phyloP scores from a whole-genome alignment of 1,140 invertebrate species.

The Acromyrmex charruanus region DNA sequence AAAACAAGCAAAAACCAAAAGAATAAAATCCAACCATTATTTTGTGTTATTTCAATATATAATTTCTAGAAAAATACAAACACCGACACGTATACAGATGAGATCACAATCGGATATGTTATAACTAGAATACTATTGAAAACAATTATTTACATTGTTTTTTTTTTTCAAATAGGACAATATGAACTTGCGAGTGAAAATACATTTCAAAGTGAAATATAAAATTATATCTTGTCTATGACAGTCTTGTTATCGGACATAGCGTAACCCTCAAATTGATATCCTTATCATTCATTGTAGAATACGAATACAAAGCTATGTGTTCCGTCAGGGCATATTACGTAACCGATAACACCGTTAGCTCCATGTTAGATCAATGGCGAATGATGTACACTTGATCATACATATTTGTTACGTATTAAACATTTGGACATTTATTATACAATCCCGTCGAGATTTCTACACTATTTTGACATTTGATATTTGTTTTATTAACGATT shows the following conservation, averaged over 20 bases:
- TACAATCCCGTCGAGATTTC: conserved; percentile 29
- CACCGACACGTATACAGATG: too few species aligned
- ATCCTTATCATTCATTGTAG: background rate
- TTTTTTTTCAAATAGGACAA: background rate
- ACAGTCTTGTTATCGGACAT: background rate
- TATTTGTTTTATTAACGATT: conserved; percentile 11
- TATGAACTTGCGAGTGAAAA: background rate
- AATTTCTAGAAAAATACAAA: background rate
- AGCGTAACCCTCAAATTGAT: background rate
- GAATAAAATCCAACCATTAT: background rate
- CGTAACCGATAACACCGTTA: background rate
- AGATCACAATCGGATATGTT: background rate
- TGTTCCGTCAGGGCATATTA: background rate
- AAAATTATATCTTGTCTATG: background rate
- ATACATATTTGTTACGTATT: conserved; percentile 7
- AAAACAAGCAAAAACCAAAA: background rate
- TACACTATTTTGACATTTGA: background rate
- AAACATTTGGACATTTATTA: conserved; percentile 15
- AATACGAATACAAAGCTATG: background rate
- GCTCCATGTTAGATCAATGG: background rate
- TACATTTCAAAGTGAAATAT: background rate
- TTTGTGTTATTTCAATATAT: background rate
- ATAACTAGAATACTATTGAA: background rate
- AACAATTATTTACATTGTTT: background rate
- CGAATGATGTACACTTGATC: conserved; percentile 24